Conservation (phyloP, 2,888 invertebrate species). For the Nemotelus nigrinus region DNA sequence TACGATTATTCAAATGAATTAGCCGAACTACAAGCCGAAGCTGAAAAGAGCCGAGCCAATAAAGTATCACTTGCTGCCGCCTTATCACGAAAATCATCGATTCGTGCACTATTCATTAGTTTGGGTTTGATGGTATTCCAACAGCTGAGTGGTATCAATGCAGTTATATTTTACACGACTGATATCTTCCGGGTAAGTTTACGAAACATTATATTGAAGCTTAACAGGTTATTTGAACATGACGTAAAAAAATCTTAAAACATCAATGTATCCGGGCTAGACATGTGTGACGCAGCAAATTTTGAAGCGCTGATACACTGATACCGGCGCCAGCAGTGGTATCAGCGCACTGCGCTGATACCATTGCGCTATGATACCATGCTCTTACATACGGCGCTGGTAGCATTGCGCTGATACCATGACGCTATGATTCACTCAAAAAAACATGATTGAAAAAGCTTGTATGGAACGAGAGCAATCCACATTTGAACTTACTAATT, state of each 20-base stretch:
- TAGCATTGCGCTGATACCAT: too few relatives aligned
- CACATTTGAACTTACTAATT: too few relatives aligned
- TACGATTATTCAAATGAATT: conserved; percentile 77
- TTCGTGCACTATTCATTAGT: conserved; percentile 76
- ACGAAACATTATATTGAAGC: conserved; percentile 65
- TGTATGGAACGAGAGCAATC: too few relatives aligned
- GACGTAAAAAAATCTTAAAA: background rate
- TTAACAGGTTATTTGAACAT: background rate
- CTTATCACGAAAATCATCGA: conserved; percentile 69
- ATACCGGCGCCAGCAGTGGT: too few relatives aligned
- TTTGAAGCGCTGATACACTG: too few relatives aligned
- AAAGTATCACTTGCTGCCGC: conserved; percentile 69
- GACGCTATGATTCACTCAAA: too few relatives aligned
- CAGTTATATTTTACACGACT: conserved; percentile 82
- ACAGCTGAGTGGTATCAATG: conserved; percentile 85
- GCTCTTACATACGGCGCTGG: too few relatives aligned
- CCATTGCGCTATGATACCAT: too few relatives aligned
- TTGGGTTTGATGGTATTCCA: conserved; percentile 90
- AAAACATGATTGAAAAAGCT: too few relatives aligned
- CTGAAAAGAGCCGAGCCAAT: conserved; percentile 67
- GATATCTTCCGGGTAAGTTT: conserved; percentile 72
- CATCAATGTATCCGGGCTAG: background rate
- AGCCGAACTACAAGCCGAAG: conserved; percentile 68
- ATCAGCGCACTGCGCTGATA: too few relatives aligned
- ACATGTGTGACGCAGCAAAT: too few relatives aligned